Evolutionary conservation across 2,888 invertebrate species (phyloP), one percentile per base, ranked within the genome.

Genomic region (Melieria omissa): DNA sequence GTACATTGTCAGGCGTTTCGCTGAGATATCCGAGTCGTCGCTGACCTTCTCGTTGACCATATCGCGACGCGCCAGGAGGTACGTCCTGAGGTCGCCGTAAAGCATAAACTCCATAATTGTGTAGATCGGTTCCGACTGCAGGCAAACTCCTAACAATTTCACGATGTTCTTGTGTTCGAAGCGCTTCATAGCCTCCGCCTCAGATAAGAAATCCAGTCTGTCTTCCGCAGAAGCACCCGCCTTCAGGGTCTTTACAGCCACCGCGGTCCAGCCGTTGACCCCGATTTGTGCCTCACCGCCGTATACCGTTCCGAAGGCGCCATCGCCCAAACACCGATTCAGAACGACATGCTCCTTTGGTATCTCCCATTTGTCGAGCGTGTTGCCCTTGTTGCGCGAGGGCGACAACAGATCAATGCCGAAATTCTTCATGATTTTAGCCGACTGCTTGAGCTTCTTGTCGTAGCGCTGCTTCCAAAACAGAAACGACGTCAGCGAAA

Each of bases 61-160:
- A 86, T 95, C 93, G 57, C 97, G 90, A 76, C 97, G 90, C 12
- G 95, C 95, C 76, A 97, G 86, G 71, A 97, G 88, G 87, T 93
- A 97, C 8, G 93, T 95, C 88, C 96, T 97, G 77, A 97, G 88
- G 85, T 97, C 97, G 41, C 96, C 97, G 84, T 96, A 95, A 52
- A 97, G 88, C 94, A 96, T 95, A 82, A 95, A 96, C 86, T 97
- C 97, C 96, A 97, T 97, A 12, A 97, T 92, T 0, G 95, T 95
- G 83, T 95, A 94, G 60, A 96, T 93, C 0, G 97, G 96, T 81
- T 96, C 95, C 60, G 91, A 92, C 81, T 93, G 92, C 1, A 96
- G 94, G 80, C 95, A 95, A 10, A 97, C 96, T 0, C 94, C 97
- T 29, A 96, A 87, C 46, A 97, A 88, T 78, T 92, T 91, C 12